A percentile compares a stretch with the other conserved stretches of the same genome.
phyloP scores from a whole-genome alignment of 2,888 invertebrate species.

The Diogma glabrata region DNA sequence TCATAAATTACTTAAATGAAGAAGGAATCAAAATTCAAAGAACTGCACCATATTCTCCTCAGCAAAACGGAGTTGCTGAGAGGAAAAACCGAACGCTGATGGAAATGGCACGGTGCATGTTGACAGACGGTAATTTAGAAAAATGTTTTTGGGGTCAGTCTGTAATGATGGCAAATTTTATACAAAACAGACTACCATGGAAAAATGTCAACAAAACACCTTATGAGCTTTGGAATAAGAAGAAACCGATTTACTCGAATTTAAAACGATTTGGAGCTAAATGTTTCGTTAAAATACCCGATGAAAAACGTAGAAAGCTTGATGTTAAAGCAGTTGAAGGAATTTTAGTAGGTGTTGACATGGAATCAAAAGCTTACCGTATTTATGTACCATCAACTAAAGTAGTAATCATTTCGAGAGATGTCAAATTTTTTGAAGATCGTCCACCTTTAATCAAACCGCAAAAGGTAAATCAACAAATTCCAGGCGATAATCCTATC shows the following conservation, averaged over 20 bases:
- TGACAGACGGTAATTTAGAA: conserved; percentile 21
- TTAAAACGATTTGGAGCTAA: conserved; percentile 16
- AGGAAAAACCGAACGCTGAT: too few relatives aligned
- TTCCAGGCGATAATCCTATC: too few relatives aligned
- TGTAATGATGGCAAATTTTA: not conserved
- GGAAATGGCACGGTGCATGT: too few relatives aligned
- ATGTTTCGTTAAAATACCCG: conserved; percentile 19
- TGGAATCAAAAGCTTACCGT: conserved; percentile 20
- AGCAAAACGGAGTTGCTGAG: conserved; percentile 23
- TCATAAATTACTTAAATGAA: conserved; percentile 17
- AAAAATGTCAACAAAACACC: not conserved
- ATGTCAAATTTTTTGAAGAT: conserved; percentile 12
- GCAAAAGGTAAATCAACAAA: too few relatives aligned
- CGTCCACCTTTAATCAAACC: too few relatives aligned
- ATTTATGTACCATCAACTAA: conserved; percentile 15
- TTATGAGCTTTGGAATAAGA: conserved; percentile 15
- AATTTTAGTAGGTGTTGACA: conserved; percentile 20
- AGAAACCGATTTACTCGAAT: conserved; percentile 14
- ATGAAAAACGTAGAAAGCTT: conserved; percentile 18
- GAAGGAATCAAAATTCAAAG: conserved; percentile 21
- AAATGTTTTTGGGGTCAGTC: conserved; percentile 18
- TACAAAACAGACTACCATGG: not conserved
- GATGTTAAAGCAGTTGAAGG: conserved; percentile 17
- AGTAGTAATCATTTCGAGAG: conserved; percentile 15
- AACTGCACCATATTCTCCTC: conserved; percentile 20